Base-by-base conservation (phyloP, 2,888 invertebrate species). In the Yponomeuta evonymella region DNA sequence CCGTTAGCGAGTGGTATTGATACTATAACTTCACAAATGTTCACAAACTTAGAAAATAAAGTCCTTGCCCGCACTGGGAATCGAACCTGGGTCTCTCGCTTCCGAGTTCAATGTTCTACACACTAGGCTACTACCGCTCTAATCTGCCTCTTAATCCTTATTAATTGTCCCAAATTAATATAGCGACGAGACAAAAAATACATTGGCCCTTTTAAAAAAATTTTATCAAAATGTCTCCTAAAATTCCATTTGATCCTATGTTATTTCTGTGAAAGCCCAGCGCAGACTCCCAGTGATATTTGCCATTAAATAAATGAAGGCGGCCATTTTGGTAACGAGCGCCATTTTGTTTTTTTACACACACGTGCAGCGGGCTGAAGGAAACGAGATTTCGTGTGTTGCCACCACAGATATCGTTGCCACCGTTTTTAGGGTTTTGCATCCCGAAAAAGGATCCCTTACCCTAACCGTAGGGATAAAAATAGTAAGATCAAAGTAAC, bases 311-410 rank as follows among this genome's bases (percentile, higher is more conserved):
- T 65, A 65, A 79, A 83, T 78, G 77, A 5, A 12, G 15, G 72
- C 74, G 51, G 72, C 77, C 79, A 78, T 83, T 76, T 76, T 79
- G 77, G 76, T 76, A 74, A 78, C 74, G 75, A 72, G 70, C 69
- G 63, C 63, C 71, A 75, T 75, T 71, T 69, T 70, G 69, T 75
- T 73, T 72, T 73, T 15, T 58, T 4, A 58, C 15, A 15, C 51
- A 15, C 51, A 8, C 15, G 51, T 15, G 51, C 3, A 1, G 51
- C 23, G 3, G 8, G 51, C 51, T 58, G 51, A 15, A 58, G 2
- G 51, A 15, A 58, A 5, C 51, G 51, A 58, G 51, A 15, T 58
- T 58, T 58, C 51, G 51, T 58, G 51, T 12, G 43, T 15, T 58
- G 51, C 51, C 43, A 8, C 5, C 43, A 23, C 23, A 23, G 23